Evolutionary conservation across 2,113 vertebrate species (phyloP).

Genomic region (Prunella fulvescens): DNA sequence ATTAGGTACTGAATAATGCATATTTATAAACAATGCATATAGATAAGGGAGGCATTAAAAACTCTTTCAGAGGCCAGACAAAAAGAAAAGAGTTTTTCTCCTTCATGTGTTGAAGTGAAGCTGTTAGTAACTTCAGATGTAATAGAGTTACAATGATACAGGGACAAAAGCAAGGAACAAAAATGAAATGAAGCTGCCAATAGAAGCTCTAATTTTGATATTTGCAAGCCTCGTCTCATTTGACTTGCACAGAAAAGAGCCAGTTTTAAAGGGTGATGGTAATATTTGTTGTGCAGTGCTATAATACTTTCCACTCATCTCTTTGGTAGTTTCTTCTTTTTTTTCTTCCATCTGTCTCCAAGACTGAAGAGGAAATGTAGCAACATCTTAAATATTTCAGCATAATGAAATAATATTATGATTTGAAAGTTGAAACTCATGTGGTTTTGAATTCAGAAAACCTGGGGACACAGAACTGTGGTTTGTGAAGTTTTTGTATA

Average conservation of each 20-base stretch:
- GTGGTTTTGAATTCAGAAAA: slow-evolving; percentile 33
- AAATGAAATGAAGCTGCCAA: not conserved
- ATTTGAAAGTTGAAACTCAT: slow-evolving; percentile 43
- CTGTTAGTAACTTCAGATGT: not conserved
- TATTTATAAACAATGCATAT: not conserved
- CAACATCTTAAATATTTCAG: slow-evolving; percentile 8
- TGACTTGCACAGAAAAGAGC: not conserved
- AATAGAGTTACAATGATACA: not conserved
- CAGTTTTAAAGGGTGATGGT: not conserved
- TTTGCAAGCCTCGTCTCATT: not conserved
- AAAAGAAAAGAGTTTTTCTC: not conserved
- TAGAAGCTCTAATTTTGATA: not conserved
- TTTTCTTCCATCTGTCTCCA: not conserved
- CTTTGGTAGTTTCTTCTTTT: not conserved
- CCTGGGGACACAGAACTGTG: not conserved
- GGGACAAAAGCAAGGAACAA: not conserved
- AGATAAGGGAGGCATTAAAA: not conserved
- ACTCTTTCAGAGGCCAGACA: not conserved
- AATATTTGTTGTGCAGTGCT: not conserved
- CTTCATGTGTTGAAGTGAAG: not conserved
- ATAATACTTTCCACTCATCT: not conserved
- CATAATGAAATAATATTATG: slow-evolving; percentile 37
- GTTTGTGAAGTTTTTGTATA: not conserved
- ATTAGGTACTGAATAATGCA: not conserved
- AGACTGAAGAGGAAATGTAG: not conserved